These are phyloP conservation scores for Bambusicola thoracicus DNA, from an alignment of 2,113 vertebrate genomes.

Conservation along the genomic window DNA sequence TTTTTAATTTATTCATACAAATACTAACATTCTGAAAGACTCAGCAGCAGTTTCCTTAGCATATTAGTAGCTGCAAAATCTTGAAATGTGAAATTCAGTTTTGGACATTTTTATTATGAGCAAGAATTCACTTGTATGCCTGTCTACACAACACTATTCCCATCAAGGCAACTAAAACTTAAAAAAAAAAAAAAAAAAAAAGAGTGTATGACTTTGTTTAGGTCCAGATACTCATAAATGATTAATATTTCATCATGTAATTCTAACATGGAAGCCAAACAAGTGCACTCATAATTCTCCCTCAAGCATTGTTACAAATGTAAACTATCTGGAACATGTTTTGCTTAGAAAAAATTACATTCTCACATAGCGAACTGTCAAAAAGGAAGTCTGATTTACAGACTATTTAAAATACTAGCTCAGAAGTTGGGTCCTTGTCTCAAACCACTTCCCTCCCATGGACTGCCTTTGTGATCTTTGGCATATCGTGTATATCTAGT, in stretches of 20 bases:
- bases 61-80: not conserved
- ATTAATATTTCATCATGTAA: not conserved
- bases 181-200: not conserved
- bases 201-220: not conserved
- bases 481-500: not conserved
- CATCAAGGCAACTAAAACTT: not conserved
- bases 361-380: conserved; percentile 32
- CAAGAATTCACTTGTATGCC: not conserved
- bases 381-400: conserved; percentile 29
- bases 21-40: not conserved
- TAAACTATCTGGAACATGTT: conserved; percentile 48
- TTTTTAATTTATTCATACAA: not conserved
- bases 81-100: not conserved
- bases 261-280: conserved; percentile 15
- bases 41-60: not conserved
- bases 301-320: not conserved
- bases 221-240: conserved; percentile 1
- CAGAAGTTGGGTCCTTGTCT: not conserved
- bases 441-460: conserved; percentile 2
- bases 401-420: conserved; percentile 22
- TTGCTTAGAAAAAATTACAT: conserved; percentile 46
- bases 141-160: not conserved
- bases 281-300: conserved; percentile 10
- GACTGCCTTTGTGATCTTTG: conserved; percentile 14
- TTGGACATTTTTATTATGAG: not conserved